phyloP scores from a whole-genome alignment of 2,113 vertebrate genomes.

The Psettodes erumei region DNA sequence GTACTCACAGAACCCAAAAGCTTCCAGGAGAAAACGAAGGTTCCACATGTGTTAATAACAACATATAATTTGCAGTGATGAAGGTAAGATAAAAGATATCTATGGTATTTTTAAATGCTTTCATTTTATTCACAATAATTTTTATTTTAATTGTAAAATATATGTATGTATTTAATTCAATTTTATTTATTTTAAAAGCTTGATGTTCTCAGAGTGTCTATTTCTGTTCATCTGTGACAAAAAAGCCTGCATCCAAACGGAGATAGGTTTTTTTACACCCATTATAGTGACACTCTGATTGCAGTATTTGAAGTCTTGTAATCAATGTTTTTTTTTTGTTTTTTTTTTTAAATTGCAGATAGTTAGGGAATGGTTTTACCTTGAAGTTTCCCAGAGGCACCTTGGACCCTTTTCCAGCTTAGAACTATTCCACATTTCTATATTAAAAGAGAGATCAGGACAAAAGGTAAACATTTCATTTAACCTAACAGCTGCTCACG shows the following conservation, averaged over 20 bases:
- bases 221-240: no score
- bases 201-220: not conserved
- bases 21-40: conserved; percentile 70
- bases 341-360: not conserved
- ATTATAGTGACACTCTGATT: not conserved
- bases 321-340: no score
- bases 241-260: no score
- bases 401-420: conserved; percentile 99
- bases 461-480: no score
- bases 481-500: not conserved
- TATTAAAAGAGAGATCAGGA: not conserved
- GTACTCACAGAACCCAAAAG: conserved; percentile 99
- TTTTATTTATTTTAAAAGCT: not conserved
- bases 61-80: not conserved
- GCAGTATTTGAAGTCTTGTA: not conserved
- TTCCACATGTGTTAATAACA: not conserved
- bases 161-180: no score
- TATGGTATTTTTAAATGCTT: not conserved
- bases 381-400: conserved; percentile 99
- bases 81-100: not conserved
- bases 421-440: conserved; percentile 99
- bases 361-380: conserved; percentile 79
- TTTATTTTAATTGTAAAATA: no score
- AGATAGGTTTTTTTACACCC: not conserved
- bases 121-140: not conserved